Base-by-base conservation (phyloP, 2,113 vertebrate genomes). In the Peromyscus maniculatus region DNA sequence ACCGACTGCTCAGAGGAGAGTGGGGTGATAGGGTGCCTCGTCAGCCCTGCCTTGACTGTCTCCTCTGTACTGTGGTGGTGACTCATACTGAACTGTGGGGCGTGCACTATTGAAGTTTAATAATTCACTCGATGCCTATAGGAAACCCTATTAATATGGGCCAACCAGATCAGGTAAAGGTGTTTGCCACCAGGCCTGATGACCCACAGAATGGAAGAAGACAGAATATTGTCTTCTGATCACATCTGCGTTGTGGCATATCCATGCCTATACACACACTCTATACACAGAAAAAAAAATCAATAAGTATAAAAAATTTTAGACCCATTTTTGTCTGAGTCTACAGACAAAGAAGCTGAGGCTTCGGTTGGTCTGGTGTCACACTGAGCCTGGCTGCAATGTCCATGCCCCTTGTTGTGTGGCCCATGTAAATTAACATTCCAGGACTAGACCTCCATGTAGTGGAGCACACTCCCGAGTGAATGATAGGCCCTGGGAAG, bases 381-480 rank as follows among this genome's bases (percentile, higher is more conserved):
- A 57, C 11, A 3, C 39, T 57, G 5, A 8, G 31, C 1, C 49
- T 77, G 57, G 31, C 39, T 39, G 36, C 72, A 46, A 62, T 1
- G 24, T 39, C 12, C 72, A n/a, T 5, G 15, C 78, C 83, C n/a
- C 3, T 52, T 7, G 24, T 46, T 5, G 55, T 17, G 1, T 19
- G 26, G 26, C 46, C 69, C 52, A 0, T n/a, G 4, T 4, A 11
- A 7, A 16, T 15, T 10, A 1, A 5, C 74, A 28, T 64, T 24
- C 26, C 11, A 2, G 3, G 49, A 13, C 52, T 26, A 3, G 4
- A 15, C 43, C 4, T 7, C 28, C 13, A 1, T 69, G 31, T 5
- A 8, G 39, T 12, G 21, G 17, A 91, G 86, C 86, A 49, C 21
- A 26, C 36, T 72, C 16, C 5, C 0, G 28, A 19, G 11, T 43